Base-by-base conservation (phyloP, 2,888 invertebrate species). In the Girardia tigrina region DNA sequence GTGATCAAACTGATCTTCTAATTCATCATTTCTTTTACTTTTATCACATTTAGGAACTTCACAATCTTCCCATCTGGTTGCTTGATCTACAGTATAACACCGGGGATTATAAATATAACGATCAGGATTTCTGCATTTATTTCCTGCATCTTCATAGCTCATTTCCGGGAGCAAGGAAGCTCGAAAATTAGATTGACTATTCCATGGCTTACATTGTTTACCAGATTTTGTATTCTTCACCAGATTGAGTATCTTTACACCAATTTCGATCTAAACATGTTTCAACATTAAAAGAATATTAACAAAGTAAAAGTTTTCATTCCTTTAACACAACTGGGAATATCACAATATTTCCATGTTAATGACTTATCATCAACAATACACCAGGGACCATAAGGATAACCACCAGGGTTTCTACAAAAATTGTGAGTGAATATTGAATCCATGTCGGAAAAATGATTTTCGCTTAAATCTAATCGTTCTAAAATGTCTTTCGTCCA, bases 301-400 rank as follows among this genome's bases (percentile, higher is more conserved):
- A n/a, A n/a, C n/a, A n/a, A n/a, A n/a, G n/a, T n/a, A n/a, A n/a
- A n/a, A n/a, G n/a, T n/a, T n/a, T n/a, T n/a, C n/a, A n/a, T n/a
- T n/a, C 56, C 56, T 56, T 56, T 56, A 56, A 56, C 23, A 23
- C 56, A 56, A 56, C n/a, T 56, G n/a, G 56, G 56, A 56, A 56
- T n/a, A n/a, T 56, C 23, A 56, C 56, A 56, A 56, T 56, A 56
- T n/a, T 56, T 23, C 56, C 56, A 56, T 56, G n/a, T 23, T n/a
- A 56, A 56, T 56, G 56, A 56, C 4, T 56, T 56, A 20, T 56
- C 56, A 56, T 56, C 56, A n/a, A 56, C n/a, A 56, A 56, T n/a
- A 56, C 56, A 56, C 56, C 56, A 56, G 4, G 56, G 56, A 56
- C 56, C 56, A n/a, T 56, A 20, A 20, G 8, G 56, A 56, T 12